These are phyloP conservation scores for Neogale vison DNA, from an alignment of 2,113 vertebrate genomes.

Conservation along the genomic window DNA sequence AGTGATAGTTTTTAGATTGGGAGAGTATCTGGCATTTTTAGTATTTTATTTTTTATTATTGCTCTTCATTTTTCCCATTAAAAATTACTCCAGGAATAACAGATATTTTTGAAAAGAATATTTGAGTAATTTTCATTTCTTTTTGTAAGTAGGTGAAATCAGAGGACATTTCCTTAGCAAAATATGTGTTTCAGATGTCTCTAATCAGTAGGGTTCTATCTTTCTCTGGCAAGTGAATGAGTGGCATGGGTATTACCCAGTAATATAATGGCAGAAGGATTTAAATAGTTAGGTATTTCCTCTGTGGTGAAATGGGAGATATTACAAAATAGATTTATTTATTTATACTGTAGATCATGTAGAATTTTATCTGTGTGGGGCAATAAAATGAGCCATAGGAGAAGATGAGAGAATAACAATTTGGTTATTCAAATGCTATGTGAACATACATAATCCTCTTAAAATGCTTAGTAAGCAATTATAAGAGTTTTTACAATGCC, in stretches of 20 bases:
- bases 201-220: neutral
- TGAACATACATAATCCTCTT: neutral
- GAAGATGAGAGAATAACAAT: slow-evolving; percentile 14
- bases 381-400: neutral
- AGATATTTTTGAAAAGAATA: slow-evolving; percentile 35
- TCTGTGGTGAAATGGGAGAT: neutral
- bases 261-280: neutral
- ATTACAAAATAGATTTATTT: neutral
- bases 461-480: neutral
- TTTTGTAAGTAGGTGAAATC: neutral
- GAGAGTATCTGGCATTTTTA: neutral
- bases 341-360: neutral
- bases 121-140: neutral
- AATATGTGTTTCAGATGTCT: neutral
- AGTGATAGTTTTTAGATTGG: neutral
- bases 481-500: neutral
- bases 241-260: neutral
- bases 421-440: neutral
- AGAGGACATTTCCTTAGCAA: neutral
- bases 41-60: neutral
- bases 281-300: neutral
- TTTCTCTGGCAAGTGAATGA: neutral
- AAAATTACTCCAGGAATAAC: neutral
- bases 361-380: neutral
- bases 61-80: neutral